These are phyloP conservation scores for Thunnus albacares DNA, from an alignment of 2,797 vertebrate genomes.

Conservation along the genomic window DNA sequence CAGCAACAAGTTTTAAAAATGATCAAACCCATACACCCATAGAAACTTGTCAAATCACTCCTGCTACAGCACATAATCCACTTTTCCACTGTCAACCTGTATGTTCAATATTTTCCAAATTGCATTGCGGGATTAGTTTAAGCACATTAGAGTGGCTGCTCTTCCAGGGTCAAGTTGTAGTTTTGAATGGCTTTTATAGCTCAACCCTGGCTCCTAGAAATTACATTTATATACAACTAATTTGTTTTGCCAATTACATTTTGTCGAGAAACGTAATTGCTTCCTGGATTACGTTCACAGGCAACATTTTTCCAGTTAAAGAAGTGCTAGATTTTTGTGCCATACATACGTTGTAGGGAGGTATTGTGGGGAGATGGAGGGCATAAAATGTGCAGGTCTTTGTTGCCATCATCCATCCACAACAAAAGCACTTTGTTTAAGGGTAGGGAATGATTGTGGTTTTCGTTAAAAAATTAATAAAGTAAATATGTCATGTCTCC, in stretches of 20 bases:
- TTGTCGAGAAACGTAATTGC: background rate
- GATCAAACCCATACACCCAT: conserved; percentile 20
- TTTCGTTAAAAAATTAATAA: too few species aligned
- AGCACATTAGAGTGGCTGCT: background rate
- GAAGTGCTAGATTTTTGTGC: background rate
- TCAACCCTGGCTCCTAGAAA: too few species aligned
- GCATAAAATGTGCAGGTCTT: too few species aligned
- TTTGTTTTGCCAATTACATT: background rate
- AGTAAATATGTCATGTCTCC: too few species aligned
- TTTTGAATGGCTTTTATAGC: background rate
- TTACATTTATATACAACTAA: background rate
- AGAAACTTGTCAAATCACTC: conserved; percentile 38
- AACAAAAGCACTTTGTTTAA: too few species aligned
- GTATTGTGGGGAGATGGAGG: background rate
- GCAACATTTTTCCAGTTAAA: too few species aligned
- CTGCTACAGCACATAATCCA: conserved; percentile 11
- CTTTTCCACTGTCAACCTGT: conserved; percentile 11
- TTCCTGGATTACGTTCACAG: background rate
- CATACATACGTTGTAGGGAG: background rate
- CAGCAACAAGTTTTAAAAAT: conserved; percentile 33
- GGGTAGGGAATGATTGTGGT: too few species aligned
- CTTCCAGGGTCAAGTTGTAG: background rate
- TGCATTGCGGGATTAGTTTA: background rate
- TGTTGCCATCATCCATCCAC: too few species aligned
- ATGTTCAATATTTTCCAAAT: conserved; percentile 17